These are phyloP conservation scores for Phrixothrix hirtus DNA, from an alignment of 2,888 invertebrate species.

Conservation along the genomic window DNA sequence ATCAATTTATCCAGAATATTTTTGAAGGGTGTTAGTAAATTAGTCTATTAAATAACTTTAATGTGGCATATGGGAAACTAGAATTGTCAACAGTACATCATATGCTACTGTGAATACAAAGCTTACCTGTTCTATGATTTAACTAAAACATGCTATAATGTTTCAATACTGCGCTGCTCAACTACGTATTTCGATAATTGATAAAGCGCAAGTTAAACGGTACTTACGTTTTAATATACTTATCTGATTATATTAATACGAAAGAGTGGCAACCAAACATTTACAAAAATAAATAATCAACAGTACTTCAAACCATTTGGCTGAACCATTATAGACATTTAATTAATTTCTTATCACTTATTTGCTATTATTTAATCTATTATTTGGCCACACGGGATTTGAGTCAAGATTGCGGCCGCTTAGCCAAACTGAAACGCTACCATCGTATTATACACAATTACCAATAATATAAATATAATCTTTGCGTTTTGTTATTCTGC, in stretches of 20 bases:
- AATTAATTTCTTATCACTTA: too few species aligned
- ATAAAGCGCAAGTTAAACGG: constrained; percentile 53
- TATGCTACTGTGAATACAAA: constrained; percentile 53
- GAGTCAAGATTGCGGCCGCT: too few species aligned
- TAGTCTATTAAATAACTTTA: constrained; percentile 53
- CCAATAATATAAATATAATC: too few species aligned
- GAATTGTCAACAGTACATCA: constrained; percentile 53
- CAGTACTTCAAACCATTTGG: too few species aligned
- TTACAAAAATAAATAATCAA: too few species aligned
- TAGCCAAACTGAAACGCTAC: too few species aligned
- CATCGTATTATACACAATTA: too few species aligned
- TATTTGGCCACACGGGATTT: too few species aligned
- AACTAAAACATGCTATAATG: not conserved
- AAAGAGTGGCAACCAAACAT: too few species aligned
- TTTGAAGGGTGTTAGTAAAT: constrained; percentile 23
- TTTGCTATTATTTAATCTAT: too few species aligned
- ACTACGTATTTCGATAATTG: constrained; percentile 48
- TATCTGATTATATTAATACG: constrained; percentile 37
- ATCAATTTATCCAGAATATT: constrained; percentile 35
- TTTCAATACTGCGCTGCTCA: constrained; percentile 24
- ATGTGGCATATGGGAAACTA: constrained; percentile 51
- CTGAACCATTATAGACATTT: too few species aligned
- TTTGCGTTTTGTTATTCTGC: too few species aligned
- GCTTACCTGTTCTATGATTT: constrained; percentile 32
- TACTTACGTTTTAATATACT: constrained; percentile 53